These are phyloP conservation scores for Propithecus coquereli DNA, from an alignment of 2,113 vertebrate species.

Conservation along the genomic window DNA sequence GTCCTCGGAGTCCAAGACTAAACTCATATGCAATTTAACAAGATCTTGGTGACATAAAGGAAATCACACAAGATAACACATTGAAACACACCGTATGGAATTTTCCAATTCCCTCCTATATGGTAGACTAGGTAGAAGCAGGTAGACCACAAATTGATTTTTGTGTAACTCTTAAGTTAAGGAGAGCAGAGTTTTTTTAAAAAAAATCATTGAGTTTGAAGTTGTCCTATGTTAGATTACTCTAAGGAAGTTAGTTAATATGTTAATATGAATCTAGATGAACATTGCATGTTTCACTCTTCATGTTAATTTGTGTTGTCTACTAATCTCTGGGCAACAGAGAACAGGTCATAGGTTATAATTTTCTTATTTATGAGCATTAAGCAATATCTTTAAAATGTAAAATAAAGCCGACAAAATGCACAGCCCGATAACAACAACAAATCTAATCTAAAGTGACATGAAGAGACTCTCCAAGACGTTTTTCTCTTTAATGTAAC, in stretches of 20 bases:
- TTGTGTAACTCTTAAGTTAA: conserved; percentile 65
- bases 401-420: conserved; percentile 80
- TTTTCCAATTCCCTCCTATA: conserved; percentile 34
- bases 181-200: not conserved
- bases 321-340: conserved; percentile 71
- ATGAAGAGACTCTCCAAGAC: conserved; percentile 82
- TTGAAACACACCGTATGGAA: not conserved
- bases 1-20: not conserved
- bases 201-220: not conserved
- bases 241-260: conserved; percentile 66
- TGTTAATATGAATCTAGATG: conserved; percentile 67
- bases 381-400: conserved; percentile 83
- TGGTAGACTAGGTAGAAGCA: conserved; percentile 40
- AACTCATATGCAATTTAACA: conserved; percentile 7
- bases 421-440: conserved; percentile 85
- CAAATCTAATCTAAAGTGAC: conserved; percentile 89
- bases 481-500: conserved; percentile 88
- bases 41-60: conserved; percentile 15
- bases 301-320: conserved; percentile 70
- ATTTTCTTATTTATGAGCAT: conserved; percentile 69
- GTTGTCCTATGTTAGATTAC: conserved; percentile 37
- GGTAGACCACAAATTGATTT: conserved; percentile 71
- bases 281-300: not conserved
- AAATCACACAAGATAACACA: not conserved
- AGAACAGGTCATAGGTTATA: conserved; percentile 64